Base-by-base conservation (phyloP, 2,797 vertebrate species). In the Anabas testudineus region DNA sequence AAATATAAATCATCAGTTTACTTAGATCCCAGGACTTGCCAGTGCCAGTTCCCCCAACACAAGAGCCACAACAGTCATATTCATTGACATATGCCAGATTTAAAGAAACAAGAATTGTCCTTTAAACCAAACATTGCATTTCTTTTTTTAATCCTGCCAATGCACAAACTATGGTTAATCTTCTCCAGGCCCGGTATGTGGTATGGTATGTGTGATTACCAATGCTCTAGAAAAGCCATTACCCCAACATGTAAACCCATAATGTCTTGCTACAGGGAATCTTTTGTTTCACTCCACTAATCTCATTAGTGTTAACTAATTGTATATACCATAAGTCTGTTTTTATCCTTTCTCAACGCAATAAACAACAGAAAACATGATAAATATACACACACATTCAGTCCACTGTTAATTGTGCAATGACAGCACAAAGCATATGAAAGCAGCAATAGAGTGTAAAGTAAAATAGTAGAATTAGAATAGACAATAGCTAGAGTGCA, bases 211-310 rank as follows among this genome's bases (percentile, higher is more conserved):
- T n/a, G n/a, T n/a, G n/a, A 51, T 42, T n/a, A 2, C 14, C 42
- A 21, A 34, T 71, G 48, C 7, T 57, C 26, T 32, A 59, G 55
- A 56, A 81, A 75, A 71, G 30, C 21, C 10, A 47, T 85, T 83
- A 51, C 53, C 53, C 73, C 48, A 88, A 86, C 71, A 43, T 28
- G 32, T 61, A 69, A 80, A 71, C 24, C 59, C 22, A 37, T 58
- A 49, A 56, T 32, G 14, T 67, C 41, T 18, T n/a, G 16, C 47
- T 58, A 85, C 74, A 87, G 82, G 71, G 46, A 55, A 13, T n/a
- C 55, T 52, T 77, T 87, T 88, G 77, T 90, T 77, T 59, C 51
- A 18, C 15, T 9, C 1, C 7, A 5, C 30, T 81, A 84, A 85
- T 84, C 83, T 54, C 48, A 76, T 81, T 67, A 78, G 63, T 55